These are phyloP conservation scores for Paedocypris micromegethes DNA, from an alignment of 2,797 vertebrate species.

Conservation along the genomic window DNA sequence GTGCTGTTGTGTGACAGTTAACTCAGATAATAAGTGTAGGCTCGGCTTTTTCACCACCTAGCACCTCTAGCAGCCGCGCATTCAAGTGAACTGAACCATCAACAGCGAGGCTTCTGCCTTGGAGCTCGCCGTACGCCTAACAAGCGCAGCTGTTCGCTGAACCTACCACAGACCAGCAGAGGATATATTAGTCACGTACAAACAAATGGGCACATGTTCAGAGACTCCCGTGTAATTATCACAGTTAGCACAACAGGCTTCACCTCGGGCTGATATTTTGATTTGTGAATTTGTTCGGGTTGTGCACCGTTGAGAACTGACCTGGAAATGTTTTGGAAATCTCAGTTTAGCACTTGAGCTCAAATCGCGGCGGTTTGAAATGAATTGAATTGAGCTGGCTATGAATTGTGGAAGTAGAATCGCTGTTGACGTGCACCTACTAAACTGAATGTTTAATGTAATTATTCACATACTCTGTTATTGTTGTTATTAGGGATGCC, in stretches of 20 bases:
- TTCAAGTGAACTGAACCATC: slow-evolving; percentile 47
- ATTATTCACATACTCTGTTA: too few relatives aligned
- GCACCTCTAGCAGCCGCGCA: slow-evolving; percentile 32
- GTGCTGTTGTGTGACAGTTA: slow-evolving; percentile 48
- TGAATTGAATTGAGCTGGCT: background rate
- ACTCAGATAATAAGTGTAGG: slow-evolving; percentile 45
- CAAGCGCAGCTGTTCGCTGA: slow-evolving; percentile 33
- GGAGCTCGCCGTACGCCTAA: slow-evolving; percentile 25
- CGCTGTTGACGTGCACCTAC: background rate
- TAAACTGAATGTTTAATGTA: too few relatives aligned
- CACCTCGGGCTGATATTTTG: background rate
- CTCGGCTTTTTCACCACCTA: slow-evolving; percentile 36
- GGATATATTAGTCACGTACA: slow-evolving; percentile 16
- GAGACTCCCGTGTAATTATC: background rate
- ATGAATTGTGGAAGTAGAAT: background rate
- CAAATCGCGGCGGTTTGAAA: background rate
- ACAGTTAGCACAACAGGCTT: background rate
- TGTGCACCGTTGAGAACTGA: background rate
- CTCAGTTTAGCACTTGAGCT: background rate
- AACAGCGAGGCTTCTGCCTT: slow-evolving; percentile 37
- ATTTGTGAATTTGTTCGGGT: background rate
- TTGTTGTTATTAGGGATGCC: too few relatives aligned
- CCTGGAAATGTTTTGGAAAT: background rate
- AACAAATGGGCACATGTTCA: slow-evolving; percentile 1
- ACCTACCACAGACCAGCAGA: slow-evolving; percentile 27